These are phyloP conservation scores for Rhinella marina DNA, from an alignment of 2,797 vertebrate genomes.

Conservation along the genomic window DNA sequence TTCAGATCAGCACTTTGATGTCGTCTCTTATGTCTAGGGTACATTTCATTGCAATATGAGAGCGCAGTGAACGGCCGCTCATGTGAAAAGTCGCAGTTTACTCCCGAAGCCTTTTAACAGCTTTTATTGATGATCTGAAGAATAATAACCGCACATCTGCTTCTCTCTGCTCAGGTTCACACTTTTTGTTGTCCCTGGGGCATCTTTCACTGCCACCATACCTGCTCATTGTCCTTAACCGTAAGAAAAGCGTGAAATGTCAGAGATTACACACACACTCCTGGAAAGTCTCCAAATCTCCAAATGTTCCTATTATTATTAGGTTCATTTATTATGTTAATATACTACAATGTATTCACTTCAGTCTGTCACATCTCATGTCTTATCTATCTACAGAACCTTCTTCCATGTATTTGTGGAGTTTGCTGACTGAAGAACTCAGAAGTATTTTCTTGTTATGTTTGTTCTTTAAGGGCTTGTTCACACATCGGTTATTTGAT, in stretches of 20 bases:
- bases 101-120: slow-evolving; percentile 34
- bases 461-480: no score
- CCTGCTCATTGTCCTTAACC: background rate
- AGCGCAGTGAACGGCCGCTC: no score
- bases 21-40: background rate
- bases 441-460: no score
- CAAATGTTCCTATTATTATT: background rate
- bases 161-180: background rate
- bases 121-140: background rate
- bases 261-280: background rate
- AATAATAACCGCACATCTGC: background rate
- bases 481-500: no score
- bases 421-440: no score
- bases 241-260: background rate
- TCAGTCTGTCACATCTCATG: no score
- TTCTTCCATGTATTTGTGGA: no score
- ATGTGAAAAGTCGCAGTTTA: slow-evolving; percentile 15
- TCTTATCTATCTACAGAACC: no score
- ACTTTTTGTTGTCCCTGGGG: background rate
- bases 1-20: background rate
- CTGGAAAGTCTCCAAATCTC: background rate
- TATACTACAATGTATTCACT: no score
- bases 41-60: background rate
- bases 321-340: background rate
- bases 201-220: background rate